Evolutionary conservation across 2,888 invertebrate genomes (phyloP), one percentile per base, ranked within the genome.

Genomic region (Ditylenchus weischeri): DNA sequence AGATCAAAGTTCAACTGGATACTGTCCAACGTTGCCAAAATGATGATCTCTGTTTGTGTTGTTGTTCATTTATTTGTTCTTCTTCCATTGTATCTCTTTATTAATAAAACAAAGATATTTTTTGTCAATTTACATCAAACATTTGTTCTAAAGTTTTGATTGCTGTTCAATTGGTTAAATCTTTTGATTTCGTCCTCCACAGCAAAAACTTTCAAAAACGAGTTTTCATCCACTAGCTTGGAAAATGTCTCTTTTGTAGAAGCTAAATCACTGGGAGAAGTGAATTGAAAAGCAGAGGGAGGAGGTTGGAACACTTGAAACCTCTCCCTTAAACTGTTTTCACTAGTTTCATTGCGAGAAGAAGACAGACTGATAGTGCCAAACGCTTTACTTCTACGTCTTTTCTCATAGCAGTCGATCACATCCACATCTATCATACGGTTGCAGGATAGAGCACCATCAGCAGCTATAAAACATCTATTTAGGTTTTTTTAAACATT

Each of bases 371-470:
- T 43, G 54, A 29, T 29, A 6, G 19, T n/a, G 48, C 62, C 62
- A 47, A 62, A 62, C 3, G 62, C 62, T 29, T 62, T 62, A 10
- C 36, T 63, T 15, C 60, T 64, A 11, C 66, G 49, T 5, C 69
- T 36, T 43, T 60, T 57, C 21, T 73, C 74, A 57, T 76, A 75
- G 60, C 75, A 75, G 59, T 74, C 76, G n/a, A 77, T 63, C 43
- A 75, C 75, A 50, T 75, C 70, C 21, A 75, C 77, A 50, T 75
- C 69, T 49, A 75, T 71, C 10, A 69, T 76, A n/a, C 75, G 65
- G 47, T 68, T 76, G 51, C 75, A 75, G 23, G 73, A 69, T 18
- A 72, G 62, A 4, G 72, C 69, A 11, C 73, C 76, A 50, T 75
- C 74, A 8, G 60, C 50, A 19, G 67, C 70, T 68, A 10, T 57